phyloP scores from a whole-genome alignment of 2,797 vertebrate genomes.

The Aeoliscus strigatus region DNA sequence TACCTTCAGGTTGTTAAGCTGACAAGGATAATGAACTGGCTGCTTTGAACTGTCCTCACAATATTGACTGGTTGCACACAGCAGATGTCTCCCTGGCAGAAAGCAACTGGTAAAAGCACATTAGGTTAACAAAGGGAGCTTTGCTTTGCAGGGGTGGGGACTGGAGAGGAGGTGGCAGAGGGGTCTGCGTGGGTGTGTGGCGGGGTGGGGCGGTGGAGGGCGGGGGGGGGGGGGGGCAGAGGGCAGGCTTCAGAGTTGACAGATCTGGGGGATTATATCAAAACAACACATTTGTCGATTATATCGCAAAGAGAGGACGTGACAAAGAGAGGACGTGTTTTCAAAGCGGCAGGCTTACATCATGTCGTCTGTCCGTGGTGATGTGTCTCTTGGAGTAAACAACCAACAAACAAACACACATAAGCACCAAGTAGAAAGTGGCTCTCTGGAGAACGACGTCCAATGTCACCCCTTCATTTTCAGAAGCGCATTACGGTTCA shows the following conservation, averaged over 20 bases:
- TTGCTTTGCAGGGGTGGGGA: slow-evolving; percentile 67
- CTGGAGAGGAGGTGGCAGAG: slow-evolving; percentile 58
- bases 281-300: slow-evolving; percentile 63
- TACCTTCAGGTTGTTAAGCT: slow-evolving; percentile 96
- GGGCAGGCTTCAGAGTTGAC: slow-evolving; percentile 67
- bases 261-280: slow-evolving; percentile 67
- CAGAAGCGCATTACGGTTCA: no score
- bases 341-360: slow-evolving; percentile 24
- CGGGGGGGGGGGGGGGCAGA: slow-evolving; percentile 52
- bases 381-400: slow-evolving; percentile 1
- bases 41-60: slow-evolving; percentile 93
- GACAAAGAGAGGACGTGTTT: slow-evolving; percentile 33
- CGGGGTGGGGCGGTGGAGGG: slow-evolving; percentile 20
- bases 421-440: no score
- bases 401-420: background rate
- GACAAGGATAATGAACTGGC: slow-evolving; percentile 91
- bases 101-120: slow-evolving; percentile 83
- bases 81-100: slow-evolving; percentile 91
- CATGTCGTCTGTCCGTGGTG: slow-evolving; percentile 2
- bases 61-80: slow-evolving; percentile 95
- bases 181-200: slow-evolving; percentile 64
- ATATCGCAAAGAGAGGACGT: slow-evolving; percentile 41
- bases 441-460: no score
- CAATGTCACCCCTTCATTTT: no score
- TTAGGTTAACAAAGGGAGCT: slow-evolving; percentile 80